These are phyloP conservation scores for Hedychridium roseum DNA, from an alignment of 2,888 invertebrate genomes.

Conservation along the genomic window DNA sequence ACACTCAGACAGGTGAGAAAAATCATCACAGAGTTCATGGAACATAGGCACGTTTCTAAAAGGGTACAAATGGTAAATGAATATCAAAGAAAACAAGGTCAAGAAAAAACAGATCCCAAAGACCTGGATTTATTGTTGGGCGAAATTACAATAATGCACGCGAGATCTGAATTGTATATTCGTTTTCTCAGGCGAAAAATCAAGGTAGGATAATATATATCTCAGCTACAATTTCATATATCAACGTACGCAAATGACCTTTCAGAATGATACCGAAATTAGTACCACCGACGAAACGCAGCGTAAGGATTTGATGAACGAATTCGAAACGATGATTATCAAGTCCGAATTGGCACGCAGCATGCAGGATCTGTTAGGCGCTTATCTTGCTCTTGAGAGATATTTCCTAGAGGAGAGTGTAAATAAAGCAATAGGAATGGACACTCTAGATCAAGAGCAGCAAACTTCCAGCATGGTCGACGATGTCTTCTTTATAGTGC, in stretches of 20 bases:
- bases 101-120: conserved; percentile 77
- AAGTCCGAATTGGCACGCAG: conserved; percentile 78
- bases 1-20: conserved; percentile 64
- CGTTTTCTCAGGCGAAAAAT: conserved; percentile 84
- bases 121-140: conserved; percentile 87
- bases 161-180: conserved; percentile 89
- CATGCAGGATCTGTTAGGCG: conserved; percentile 84
- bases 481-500: conserved; percentile 96
- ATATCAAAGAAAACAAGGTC: conserved; percentile 63
- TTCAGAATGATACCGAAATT: conserved; percentile 72
- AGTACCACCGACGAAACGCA: conserved; percentile 67
- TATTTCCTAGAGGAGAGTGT: conserved; percentile 96
- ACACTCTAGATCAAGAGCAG: conserved; percentile 75
- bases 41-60: conserved; percentile 71
- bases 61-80: conserved; percentile 73
- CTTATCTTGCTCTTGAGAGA: conserved; percentile 91
- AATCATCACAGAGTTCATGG: conserved; percentile 78
- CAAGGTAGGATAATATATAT: conserved; percentile 65
- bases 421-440: conserved; percentile 86
- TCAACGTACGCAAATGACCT: neutral
- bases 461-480: conserved; percentile 93
- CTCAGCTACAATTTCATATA: conserved; percentile 3
- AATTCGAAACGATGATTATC: conserved; percentile 73
- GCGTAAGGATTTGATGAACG: conserved; percentile 63
- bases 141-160: conserved; percentile 91